These are phyloP conservation scores for Lordiphosa clarofinis DNA, from an alignment of 1,140 invertebrate genomes.

Conservation along the genomic window DNA sequence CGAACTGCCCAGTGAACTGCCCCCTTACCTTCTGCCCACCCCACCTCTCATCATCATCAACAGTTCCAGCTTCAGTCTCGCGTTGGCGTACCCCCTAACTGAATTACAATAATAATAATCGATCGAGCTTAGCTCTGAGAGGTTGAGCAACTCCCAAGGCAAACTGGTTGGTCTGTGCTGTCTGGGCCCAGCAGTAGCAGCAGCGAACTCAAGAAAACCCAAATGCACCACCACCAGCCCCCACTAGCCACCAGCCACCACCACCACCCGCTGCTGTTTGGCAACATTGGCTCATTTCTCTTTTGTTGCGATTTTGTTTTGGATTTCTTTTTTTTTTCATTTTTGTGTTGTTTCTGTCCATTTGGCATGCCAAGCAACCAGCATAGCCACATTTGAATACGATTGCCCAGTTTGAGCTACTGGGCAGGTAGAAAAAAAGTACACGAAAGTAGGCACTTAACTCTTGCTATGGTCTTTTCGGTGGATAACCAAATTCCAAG, in stretches of 20 bases:
- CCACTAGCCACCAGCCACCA: conserved; percentile 7
- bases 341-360: conserved; percentile 37
- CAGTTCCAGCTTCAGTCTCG: conserved; percentile 3
- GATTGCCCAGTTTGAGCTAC: conserved; percentile 10
- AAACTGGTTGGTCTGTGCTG: conserved; percentile 46
- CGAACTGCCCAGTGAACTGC: conserved; percentile 2
- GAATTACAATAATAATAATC: conserved; percentile 69
- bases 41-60: not conserved
- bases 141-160: conserved; percentile 68
- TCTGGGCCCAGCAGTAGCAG: conserved; percentile 3
- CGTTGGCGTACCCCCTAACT: conserved; percentile 63
- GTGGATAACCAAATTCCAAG: no score
- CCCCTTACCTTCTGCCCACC: not conserved
- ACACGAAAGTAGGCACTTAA: no score
- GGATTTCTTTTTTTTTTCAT: conserved; percentile 24
- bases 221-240: conserved; percentile 19
- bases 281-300: conserved; percentile 60
- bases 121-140: conserved; percentile 37
- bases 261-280: conserved; percentile 21
- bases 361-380: conserved; percentile 57
- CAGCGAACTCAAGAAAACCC: conserved; percentile 15
- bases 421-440: no score
- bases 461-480: no score
- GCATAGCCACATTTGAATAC: conserved; percentile 59
- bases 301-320: conserved; percentile 25